phyloP scores from a whole-genome alignment of 2,888 invertebrate species.

The Chirona hameri region DNA sequence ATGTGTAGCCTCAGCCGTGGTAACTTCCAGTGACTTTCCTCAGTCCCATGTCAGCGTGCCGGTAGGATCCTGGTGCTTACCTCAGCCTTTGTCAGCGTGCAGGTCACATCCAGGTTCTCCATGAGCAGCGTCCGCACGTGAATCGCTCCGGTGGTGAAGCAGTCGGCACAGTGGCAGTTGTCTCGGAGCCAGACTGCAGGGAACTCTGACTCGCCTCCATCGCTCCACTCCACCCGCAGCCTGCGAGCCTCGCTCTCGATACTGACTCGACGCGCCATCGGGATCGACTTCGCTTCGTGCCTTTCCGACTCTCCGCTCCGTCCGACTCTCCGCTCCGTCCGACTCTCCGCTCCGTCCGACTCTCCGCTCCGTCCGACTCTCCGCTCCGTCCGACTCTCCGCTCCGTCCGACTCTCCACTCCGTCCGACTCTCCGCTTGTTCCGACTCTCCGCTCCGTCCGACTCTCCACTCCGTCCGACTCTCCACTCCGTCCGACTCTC shows the following conservation, averaged over 20 bases:
- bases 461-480: too few species aligned
- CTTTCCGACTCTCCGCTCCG: too few species aligned
- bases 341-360: too few species aligned
- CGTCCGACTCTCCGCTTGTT: too few species aligned
- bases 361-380: too few species aligned
- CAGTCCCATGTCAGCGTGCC: not conserved
- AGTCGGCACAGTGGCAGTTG: constrained; percentile 33
- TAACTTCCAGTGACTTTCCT: not conserved
- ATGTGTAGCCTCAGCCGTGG: not conserved
- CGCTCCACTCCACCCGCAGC: constrained; percentile 35
- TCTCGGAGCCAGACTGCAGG: constrained; percentile 31
- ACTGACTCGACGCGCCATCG: not conserved
- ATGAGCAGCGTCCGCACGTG: constrained; percentile 33
- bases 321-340: too few species aligned
- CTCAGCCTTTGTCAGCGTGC: not conserved
- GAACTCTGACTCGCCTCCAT: not conserved
- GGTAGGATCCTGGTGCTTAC: not conserved
- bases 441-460: too few species aligned
- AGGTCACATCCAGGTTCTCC: not conserved
- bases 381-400: too few species aligned
- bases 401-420: too few species aligned
- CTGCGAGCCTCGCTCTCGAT: not conserved
- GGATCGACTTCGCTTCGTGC: too few species aligned
- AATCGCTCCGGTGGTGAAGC: constrained; percentile 28
- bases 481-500: too few species aligned